Evolutionary conservation across 2,113 vertebrate genomes (phyloP).

Genomic region (Cebidichthys violaceus): DNA sequence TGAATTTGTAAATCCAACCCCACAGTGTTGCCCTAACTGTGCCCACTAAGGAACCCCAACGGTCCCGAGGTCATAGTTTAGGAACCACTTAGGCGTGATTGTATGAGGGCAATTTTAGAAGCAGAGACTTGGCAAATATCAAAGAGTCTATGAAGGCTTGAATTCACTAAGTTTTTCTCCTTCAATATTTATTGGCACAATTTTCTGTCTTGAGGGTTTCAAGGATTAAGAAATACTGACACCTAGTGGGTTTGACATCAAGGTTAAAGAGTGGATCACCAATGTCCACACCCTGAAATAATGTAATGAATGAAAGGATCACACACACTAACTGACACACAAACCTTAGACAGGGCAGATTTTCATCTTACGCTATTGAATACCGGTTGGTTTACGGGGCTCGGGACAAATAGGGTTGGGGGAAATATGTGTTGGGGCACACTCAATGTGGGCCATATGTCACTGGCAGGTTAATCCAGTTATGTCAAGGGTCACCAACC

Average conservation of each 20-base stretch:
- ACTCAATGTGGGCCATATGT: not conserved
- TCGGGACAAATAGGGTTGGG: not conserved
- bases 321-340: not conserved
- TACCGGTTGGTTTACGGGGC: not conserved
- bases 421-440: not conserved
- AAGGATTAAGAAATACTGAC: not conserved
- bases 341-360: not conserved
- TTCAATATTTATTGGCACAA: not conserved
- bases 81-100: not conserved
- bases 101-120: not conserved
- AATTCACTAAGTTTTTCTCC: not conserved
- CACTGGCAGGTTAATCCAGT: not conserved
- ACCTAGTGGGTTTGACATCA: conserved; percentile 10
- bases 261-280: not conserved
- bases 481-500: not conserved
- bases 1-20: not conserved
- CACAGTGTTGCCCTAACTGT: not conserved
- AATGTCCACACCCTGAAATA: not conserved
- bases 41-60: not conserved
- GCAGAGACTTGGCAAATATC: not conserved
- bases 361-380: not conserved
- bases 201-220: not conserved
- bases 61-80: not conserved
- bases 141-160: not conserved
- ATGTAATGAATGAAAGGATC: not conserved